Evolutionary conservation across 1,140 invertebrate genomes (phyloP).

Genomic region (Lucilia sericata): DNA sequence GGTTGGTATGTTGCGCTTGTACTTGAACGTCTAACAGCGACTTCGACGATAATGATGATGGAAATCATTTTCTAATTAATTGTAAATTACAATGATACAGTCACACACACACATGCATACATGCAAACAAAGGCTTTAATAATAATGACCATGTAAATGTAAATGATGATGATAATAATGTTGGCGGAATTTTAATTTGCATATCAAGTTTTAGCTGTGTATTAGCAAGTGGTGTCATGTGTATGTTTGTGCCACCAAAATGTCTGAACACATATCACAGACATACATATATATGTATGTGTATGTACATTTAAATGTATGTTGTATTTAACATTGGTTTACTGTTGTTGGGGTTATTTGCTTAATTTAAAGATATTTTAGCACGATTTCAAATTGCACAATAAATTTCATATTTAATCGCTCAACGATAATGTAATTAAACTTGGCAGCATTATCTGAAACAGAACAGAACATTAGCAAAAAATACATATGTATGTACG

Average conservation of each 20-base stretch:
- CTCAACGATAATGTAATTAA: conserved; percentile 17
- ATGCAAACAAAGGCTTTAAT: background rate
- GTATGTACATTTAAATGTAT: too few species aligned
- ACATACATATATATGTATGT: background rate
- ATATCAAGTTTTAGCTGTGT: background rate
- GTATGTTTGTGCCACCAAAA: too few species aligned
- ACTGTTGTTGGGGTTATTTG: background rate
- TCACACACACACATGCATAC: background rate
- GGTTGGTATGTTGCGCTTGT: too few species aligned
- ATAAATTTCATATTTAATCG: conserved; percentile 13
- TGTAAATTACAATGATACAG: background rate
- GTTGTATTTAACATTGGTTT: too few species aligned
- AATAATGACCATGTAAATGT: background rate
- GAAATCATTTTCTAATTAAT: conserved; percentile 18
- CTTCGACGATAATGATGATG: background rate
- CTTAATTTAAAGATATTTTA: background rate
- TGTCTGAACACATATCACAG: too few species aligned
- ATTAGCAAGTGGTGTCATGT: background rate
- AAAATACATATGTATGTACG: too few species aligned
- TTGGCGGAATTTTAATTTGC: background rate
- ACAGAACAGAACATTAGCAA: background rate
- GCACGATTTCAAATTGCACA: background rate
- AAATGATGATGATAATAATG: background rate
- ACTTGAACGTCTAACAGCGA: too few species aligned
- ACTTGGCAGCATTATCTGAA: background rate